Percentiles rank a stretch among this genome's conserved stretches.
phyloP scores from a whole-genome alignment of 2,113 vertebrate genomes.

The Nanger granti region DNA sequence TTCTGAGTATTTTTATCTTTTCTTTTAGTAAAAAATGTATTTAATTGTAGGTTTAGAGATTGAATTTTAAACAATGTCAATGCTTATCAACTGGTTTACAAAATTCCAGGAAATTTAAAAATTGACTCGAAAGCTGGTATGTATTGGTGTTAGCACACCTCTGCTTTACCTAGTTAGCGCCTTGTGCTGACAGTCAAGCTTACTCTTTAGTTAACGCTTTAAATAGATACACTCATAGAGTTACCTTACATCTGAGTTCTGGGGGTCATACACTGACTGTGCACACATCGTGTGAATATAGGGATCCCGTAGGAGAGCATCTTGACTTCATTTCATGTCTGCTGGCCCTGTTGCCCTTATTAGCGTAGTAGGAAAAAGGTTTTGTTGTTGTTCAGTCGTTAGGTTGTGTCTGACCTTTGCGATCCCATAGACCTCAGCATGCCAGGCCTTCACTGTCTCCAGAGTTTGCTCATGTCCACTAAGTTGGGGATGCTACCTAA shows the following conservation, averaged over 20 bases:
- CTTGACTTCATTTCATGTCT: neutral
- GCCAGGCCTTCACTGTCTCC: neutral
- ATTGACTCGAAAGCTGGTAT: neutral
- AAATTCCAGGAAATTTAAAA: neutral
- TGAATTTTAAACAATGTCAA: neutral
- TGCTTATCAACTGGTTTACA: neutral
- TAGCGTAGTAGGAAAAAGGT: neutral
- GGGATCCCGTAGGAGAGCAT: neutral
- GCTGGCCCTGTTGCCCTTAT: neutral
- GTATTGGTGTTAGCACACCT: neutral
- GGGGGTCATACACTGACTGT: neutral
- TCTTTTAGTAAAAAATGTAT: neutral
- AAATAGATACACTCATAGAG: neutral
- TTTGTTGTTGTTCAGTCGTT: neutral
- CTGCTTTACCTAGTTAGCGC: neutral
- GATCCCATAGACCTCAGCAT: accelerated
- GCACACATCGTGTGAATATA: neutral
- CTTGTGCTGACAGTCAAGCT: neutral
- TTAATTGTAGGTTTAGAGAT: neutral
- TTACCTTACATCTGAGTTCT: neutral
- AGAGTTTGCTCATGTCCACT: neutral
- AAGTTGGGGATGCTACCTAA: neutral
- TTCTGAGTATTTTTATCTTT: neutral
- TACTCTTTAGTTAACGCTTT: neutral
- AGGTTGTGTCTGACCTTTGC: neutral